Percentiles rank a stretch among this genome's conserved stretches.
Evolutionary conservation across 2,113 vertebrate species (phyloP).

Genomic region (Trichechus manatus): DNA sequence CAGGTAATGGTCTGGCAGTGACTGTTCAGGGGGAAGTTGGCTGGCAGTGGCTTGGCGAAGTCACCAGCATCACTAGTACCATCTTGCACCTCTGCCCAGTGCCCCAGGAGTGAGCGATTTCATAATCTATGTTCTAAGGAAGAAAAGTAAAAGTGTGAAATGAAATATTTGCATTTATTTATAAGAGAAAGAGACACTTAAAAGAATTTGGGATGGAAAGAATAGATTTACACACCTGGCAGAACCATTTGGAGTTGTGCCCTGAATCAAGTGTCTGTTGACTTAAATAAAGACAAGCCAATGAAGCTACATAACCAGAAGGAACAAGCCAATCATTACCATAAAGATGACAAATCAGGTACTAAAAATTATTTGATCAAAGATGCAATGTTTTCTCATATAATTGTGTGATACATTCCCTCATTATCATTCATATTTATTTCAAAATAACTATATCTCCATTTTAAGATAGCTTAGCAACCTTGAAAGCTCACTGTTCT

Average conservation of each 20-base stretch:
- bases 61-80: conserved; percentile 25
- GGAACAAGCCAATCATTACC: background rate
- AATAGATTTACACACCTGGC: conserved; percentile 58
- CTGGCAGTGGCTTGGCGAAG: conserved; percentile 46
- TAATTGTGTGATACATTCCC: background rate
- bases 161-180: conserved; percentile 62
- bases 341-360: background rate
- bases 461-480: conserved; percentile 20
- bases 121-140: conserved; percentile 29
- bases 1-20: conserved; percentile 66
- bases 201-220: conserved; percentile 69
- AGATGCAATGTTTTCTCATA: background rate
- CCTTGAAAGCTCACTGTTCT: conserved; percentile 32
- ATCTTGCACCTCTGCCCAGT: conserved; percentile 50
- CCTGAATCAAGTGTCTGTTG: conserved; percentile 9
- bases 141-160: conserved; percentile 65
- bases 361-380: background rate
- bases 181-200: conserved; percentile 65
- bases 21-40: conserved; percentile 51
- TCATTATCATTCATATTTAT: background rate
- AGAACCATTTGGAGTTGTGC: conserved; percentile 48
- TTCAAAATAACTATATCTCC: conserved; percentile 39
- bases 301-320: background rate
- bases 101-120: conserved; percentile 40
- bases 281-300: background rate